Evolutionary conservation across 30 jellyfish, hydroid and myxozoan genomes (phyloP), one percentile per base, ranked within the genome.

Genomic region (Aurelia sp.): DNA sequence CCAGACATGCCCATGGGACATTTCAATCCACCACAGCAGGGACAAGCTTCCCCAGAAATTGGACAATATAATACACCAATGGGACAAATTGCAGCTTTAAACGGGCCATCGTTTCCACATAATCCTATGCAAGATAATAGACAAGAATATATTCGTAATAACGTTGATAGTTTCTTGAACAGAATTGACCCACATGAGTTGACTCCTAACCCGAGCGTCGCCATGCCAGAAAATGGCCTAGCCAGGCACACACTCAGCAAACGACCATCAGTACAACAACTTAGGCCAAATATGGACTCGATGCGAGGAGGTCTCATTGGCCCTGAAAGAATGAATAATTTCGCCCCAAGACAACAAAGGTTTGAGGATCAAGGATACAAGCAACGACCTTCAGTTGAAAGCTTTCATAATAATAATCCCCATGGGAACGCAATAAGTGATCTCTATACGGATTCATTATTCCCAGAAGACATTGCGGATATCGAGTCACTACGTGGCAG

Each of bases 391-490:
- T 48, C 82, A 4, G 68, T 61, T 15, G 93, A 71, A 44, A 41
- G 71, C 13, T 60, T 69, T 27, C 84, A 71, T 27, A 2, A 64
- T 16, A 70, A 70, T 60, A 53, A 20, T 16, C 55, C 55, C 55
- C 87, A 66, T n/a, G 82, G 93, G 69, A 61, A 74, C n/a, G 47
- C 80, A 15, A 84, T 93, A 21, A 86, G 97, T 72, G 96, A 84
- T 27, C 19, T 93, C 87, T 93, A 93, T 65, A 69, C 97, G 47
- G 98, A 93, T 73, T 88, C 98, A 13, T 19, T 93, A 31, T 93
- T 93, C 66, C 98, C 98, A 3, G 98, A 93, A 72, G 98, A 93
- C 74, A 52, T 81, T 57, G 93, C 96, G 13, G 98, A 93, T 62
- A 87, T 93, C 53, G 96, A 88, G 80, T 87, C 97, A 31, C 76